Conservation (phyloP, 2,797 vertebrate species). For the Percopsis omiscomaycus region DNA sequence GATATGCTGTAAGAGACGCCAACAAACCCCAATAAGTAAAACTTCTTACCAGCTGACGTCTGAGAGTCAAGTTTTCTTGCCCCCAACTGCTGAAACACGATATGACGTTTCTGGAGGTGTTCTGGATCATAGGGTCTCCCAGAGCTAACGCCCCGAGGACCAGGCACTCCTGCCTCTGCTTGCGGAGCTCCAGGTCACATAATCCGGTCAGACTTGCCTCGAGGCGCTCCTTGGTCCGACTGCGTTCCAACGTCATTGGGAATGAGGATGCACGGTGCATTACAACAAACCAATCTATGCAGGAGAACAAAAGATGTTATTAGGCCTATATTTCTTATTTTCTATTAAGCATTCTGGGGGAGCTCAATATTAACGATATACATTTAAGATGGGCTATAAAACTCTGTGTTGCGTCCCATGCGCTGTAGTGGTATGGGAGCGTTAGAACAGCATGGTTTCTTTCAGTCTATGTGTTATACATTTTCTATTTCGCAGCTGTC, state of each 20-base stretch:
- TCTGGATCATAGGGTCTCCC: constrained; percentile 61
- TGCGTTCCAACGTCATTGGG: constrained; percentile 82
- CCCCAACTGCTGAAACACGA: constrained; percentile 71
- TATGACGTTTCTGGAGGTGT: constrained; percentile 54
- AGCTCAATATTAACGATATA: constrained; percentile 32
- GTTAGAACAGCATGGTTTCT: constrained; percentile 50
- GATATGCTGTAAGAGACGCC: constrained; percentile 27
- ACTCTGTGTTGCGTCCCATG: constrained; percentile 35
- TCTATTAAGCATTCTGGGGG: background rate
- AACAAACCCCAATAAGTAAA: constrained; percentile 9
- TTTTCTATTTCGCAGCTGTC: constrained; percentile 75
- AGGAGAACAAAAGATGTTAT: constrained; percentile 8
- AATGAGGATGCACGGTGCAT: constrained; percentile 84
- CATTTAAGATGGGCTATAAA: constrained; percentile 16
- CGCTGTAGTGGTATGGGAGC: constrained; percentile 25
- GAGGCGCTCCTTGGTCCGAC: constrained; percentile 83
- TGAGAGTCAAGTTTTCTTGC: constrained; percentile 78
- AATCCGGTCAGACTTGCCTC: constrained; percentile 86
- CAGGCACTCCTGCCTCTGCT: constrained; percentile 86
- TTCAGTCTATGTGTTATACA: constrained; percentile 39
- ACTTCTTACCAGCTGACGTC: constrained; percentile 80
- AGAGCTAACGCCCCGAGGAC: constrained; percentile 84
- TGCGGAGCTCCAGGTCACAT: constrained; percentile 86
- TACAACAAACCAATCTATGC: constrained; percentile 1
- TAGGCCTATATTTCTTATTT: background rate